Conservation (phyloP, 2,888 invertebrate species). For the Lepidocyrtoides sp. region DNA sequence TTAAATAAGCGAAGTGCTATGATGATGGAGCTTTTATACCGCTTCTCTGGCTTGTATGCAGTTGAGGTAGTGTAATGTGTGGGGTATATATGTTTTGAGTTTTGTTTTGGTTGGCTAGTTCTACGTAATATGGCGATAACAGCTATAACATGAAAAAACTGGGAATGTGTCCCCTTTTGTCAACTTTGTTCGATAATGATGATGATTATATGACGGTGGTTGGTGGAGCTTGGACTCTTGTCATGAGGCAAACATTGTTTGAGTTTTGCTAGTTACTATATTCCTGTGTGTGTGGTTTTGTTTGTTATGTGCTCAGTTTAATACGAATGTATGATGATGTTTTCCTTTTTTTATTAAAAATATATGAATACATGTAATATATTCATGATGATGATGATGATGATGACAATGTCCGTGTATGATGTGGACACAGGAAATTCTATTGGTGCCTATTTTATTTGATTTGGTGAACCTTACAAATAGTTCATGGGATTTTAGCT, state of each 20-base stretch:
- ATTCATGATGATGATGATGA: neutral
- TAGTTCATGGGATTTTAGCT: neutral
- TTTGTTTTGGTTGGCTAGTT: conserved; percentile 49
- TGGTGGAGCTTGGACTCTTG: conserved; percentile 11
- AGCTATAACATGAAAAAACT: conserved; percentile 78
- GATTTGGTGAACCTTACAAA: neutral
- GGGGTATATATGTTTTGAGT: conserved; percentile 24
- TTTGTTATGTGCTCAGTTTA: neutral
- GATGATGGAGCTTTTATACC: neutral
- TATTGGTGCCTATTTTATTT: neutral
- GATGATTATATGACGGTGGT: conserved; percentile 65
- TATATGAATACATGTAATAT: neutral
- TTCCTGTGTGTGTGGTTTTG: conserved; percentile 9
- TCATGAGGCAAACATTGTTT: conserved; percentile 35
- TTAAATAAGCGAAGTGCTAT: conserved; percentile 54
- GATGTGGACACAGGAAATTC: conserved; percentile 19
- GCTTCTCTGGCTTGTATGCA: neutral
- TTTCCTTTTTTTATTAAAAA: conserved; percentile 18
- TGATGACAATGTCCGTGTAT: neutral
- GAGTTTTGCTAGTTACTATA: neutral
- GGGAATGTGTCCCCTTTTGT: conserved; percentile 80
- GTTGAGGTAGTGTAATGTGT: neutral
- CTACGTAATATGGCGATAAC: conserved; percentile 69
- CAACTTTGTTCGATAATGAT: conserved; percentile 77
- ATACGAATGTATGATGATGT: neutral